Evolutionary conservation across 2,113 vertebrate species (phyloP), one percentile per base, ranked within the genome.

Genomic region (Pachycephala philippinensis): DNA sequence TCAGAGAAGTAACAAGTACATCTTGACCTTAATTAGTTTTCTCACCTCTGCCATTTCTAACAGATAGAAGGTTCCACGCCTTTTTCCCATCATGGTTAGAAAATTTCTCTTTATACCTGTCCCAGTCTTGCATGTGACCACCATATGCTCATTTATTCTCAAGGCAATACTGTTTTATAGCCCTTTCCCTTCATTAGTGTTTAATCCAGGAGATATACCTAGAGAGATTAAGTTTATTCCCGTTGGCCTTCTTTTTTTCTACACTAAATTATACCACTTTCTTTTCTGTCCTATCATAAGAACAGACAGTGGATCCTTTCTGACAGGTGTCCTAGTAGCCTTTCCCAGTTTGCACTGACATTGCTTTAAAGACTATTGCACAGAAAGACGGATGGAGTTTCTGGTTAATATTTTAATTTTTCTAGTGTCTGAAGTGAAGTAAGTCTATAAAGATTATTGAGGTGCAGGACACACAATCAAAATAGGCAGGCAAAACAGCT

Each of bases 391-490:
- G 54, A 44, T 27, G 42, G 23, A 44, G 5, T 56, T 81, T 79
- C 49, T 50, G 13, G 49, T 65, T 70, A 60, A 35, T 71, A 37
- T 89, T 77, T 89, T 50, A 21, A 22, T 45, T 45, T 45, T 45
- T 16, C 20, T 45, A 5, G 20, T 16, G 11, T 79, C 37, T 79
- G 45, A 45, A 79, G 35, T 54, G 63, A 84, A 37, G 30, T 56
- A n/a, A 52, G 20, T 42, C 69, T 60, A 1, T 27, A 70, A 64
- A 30, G 21, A 54, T 42, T 28, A 14, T 10, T 37, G n/a, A 40
- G 8, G 24, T 17, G 30, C 0, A 2, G n/a, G 49, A 68, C 15
- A 42, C 10, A 7, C 7, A 13, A 15, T 24, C 30, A n/a, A n/a
- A 5, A 22, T 5, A 11, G 7, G n/a, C 44, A 50, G 14, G 23